Evolutionary conservation across 2,888 invertebrate genomes (phyloP).

Genomic region (Spatulosminthurus flaviceps): DNA sequence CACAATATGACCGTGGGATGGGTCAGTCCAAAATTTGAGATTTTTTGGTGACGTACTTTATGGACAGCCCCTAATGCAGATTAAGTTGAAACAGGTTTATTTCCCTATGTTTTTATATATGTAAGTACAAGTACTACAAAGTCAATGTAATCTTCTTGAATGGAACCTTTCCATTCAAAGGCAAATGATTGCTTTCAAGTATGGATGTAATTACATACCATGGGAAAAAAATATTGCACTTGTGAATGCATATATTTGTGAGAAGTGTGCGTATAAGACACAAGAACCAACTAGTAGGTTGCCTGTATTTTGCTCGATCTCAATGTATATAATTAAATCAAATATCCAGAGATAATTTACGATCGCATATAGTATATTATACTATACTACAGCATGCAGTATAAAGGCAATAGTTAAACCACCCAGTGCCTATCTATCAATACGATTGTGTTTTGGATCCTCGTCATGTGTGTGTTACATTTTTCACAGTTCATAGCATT

Average conservation of each 20-base stretch:
- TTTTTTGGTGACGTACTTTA: too few species aligned
- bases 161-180: too few species aligned
- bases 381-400: neutral
- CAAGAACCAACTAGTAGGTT: neutral
- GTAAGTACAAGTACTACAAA: too few species aligned
- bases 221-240: neutral
- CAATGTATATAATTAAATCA: conserved; percentile 2
- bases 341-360: conserved; percentile 11
- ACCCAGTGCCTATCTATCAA: neutral
- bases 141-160: too few species aligned
- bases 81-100: too few species aligned
- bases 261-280: neutral
- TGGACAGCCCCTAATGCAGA: too few species aligned
- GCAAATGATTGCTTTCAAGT: too few species aligned
- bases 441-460: neutral
- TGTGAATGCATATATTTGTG: neutral
- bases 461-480: neutral
- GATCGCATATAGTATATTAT: neutral
- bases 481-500: neutral
- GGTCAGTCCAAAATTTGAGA: too few species aligned
- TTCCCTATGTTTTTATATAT: too few species aligned
- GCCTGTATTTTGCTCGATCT: conserved; percentile 2
- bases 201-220: neutral
- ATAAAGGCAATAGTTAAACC: neutral
- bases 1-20: too few species aligned